Evolutionary conservation across 1,140 invertebrate genomes (phyloP).

Genomic region (Nomia melanderi): DNA sequence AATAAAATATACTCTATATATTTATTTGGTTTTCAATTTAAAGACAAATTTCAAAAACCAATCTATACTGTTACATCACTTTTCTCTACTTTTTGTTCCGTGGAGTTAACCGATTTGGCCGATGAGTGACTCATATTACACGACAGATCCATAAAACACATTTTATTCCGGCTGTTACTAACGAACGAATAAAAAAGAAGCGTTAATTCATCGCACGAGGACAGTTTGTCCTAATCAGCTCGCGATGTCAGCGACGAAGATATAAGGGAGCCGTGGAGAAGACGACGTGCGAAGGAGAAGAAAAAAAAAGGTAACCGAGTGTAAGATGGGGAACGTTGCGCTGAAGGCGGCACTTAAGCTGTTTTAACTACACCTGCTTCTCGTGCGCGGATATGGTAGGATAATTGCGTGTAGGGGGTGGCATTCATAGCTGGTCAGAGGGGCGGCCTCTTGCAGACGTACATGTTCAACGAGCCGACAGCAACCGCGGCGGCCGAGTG

Average conservation of each 20-base stretch:
- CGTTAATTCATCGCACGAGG: too few relatives aligned
- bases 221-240: neutral
- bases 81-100: too few relatives aligned
- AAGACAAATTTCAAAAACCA: too few relatives aligned
- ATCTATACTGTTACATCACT: too few relatives aligned
- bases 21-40: too few relatives aligned
- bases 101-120: too few relatives aligned
- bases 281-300: neutral
- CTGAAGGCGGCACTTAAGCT: conserved; percentile 45
- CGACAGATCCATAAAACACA: too few relatives aligned
- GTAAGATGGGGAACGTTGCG: conserved; percentile 37
- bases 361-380: conserved; percentile 42
- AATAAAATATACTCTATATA: too few relatives aligned
- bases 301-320: conserved; percentile 41
- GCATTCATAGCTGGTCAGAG: conserved; percentile 40
- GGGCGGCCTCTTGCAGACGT: conserved; percentile 63
- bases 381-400: conserved; percentile 55
- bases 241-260: neutral
- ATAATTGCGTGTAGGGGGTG: conserved; percentile 62
- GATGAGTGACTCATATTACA: too few relatives aligned
- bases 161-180: too few relatives aligned
- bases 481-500: conserved; percentile 72
- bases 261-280: conserved; percentile 17
- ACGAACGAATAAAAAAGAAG: too few relatives aligned
- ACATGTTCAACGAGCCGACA: conserved; percentile 79